Evolutionary conservation across 2,888 invertebrate species (phyloP).

Genomic region (Scaptomyza flava): DNA sequence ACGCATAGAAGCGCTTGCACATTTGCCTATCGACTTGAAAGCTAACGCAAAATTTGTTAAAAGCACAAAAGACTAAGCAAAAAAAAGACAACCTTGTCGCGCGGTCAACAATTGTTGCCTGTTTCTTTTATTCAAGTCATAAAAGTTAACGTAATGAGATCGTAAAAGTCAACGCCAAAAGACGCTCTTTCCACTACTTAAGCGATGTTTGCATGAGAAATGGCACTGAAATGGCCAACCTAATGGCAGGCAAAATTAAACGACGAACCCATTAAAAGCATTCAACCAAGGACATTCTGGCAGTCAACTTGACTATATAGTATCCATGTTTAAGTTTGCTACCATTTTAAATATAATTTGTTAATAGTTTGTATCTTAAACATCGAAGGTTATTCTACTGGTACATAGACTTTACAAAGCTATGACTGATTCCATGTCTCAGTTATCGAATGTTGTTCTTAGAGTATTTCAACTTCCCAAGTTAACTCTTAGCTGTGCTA

Average conservation of each 20-base stretch:
- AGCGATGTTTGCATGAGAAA: slow-evolving; percentile 35
- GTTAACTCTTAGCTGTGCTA: neutral
- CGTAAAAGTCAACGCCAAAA: slow-evolving; percentile 52
- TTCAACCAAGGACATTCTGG: slow-evolving; percentile 27
- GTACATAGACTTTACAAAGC: no score
- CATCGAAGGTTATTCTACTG: no score
- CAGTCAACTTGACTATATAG: slow-evolving; percentile 5
- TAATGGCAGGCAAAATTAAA: slow-evolving; percentile 43
- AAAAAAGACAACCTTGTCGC: slow-evolving; percentile 22
- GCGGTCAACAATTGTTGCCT: slow-evolving; percentile 43
- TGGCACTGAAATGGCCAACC: slow-evolving; percentile 43
- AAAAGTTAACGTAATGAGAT: slow-evolving; percentile 67
- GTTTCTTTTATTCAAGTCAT: slow-evolving; percentile 50
- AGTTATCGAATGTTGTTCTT: no score
- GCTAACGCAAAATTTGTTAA: slow-evolving; percentile 33
- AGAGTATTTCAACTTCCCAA: neutral
- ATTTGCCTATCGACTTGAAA: slow-evolving; percentile 30
- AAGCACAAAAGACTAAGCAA: slow-evolving; percentile 5
- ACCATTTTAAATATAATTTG: neutral
- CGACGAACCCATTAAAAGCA: slow-evolving; percentile 15
- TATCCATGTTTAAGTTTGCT: neutral
- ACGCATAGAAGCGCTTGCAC: slow-evolving; percentile 13
- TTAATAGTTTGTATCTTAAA: neutral
- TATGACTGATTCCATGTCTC: no score
- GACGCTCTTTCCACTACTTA: slow-evolving; percentile 11